Evolutionary conservation across 30 jellyfish, hydroid and myxozoan genomes (phyloP), one percentile per base, ranked within the genome.

Genomic region (Cassiopea andromeda): DNA sequence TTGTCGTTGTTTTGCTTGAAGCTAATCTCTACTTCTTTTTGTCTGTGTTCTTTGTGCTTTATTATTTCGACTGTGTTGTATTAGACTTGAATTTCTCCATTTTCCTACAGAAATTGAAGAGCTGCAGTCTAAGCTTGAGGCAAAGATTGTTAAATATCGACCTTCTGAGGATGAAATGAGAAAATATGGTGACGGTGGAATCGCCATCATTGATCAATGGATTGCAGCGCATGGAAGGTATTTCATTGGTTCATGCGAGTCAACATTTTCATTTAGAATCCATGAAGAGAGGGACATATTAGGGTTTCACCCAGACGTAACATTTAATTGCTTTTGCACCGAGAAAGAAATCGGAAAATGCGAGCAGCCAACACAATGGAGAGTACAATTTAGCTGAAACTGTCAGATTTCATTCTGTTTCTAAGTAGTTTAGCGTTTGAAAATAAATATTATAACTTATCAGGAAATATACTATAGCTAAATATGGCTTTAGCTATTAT

Each of bases 181-280:
- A 44, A 90, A 87, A 84, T 91, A 75, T 64, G 92, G 93, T 17
- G 99, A 95, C 81, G 99, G 98, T 16, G 99, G 99, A n/a, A 85
- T 95, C 0, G 99, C 99, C 4, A 91, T 95, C 19, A 95, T 91
- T 1, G 99, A 95, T 46, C 99, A 95, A 71, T 95, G 99, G 99
- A 95, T 95, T 43, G 99, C 93, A 44, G 99, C 99, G 7, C 99
- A 95, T 78, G 98, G 97, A 7, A 78, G 93, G 89, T 91, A 90
- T 59, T 94, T 94, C 92, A 80, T 94, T 44, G 98, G 98, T 8
- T 83, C 97, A 2, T 94, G 97, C 76, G 85, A 80, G 76, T 94
- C 98, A 14, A 85, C 97, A 46, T 94, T 94, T 77, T 94, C 98
- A 60, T 90, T 90, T 68, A 76, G 98, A 19, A 94, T 94, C 14